phyloP scores from a whole-genome alignment of 2,797 vertebrate species.

The Bradypodion ventrale region DNA sequence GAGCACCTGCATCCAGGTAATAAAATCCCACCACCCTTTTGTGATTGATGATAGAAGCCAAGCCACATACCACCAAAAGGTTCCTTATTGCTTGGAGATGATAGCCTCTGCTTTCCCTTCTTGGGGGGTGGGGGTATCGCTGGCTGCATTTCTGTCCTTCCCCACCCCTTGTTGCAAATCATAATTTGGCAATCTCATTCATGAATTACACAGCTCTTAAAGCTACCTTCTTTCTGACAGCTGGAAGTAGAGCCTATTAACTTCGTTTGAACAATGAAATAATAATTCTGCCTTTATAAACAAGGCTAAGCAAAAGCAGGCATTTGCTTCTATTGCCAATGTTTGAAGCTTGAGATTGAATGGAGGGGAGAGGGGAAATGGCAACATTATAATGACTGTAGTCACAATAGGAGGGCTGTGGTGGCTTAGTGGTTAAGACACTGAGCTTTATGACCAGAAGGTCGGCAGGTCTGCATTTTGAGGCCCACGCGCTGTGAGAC shows the following conservation, averaged over 20 bases:
- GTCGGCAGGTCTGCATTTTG: no score
- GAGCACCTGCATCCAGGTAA: conserved; percentile 39
- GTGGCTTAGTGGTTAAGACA: no score
- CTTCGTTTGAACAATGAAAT: neutral
- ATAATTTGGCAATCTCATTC: conserved; percentile 38
- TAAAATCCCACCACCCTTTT: neutral
- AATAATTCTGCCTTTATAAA: neutral
- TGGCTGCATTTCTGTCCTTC: neutral
- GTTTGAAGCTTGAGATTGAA: conserved; percentile 53
- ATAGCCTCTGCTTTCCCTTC: conserved; percentile 26
- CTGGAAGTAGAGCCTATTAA: conserved; percentile 29
- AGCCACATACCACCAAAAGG: neutral
- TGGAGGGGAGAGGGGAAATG: conserved; percentile 29
- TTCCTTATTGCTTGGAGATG: conserved; percentile 18
- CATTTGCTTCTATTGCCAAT: conserved; percentile 14
- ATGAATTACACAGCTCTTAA: conserved; percentile 23
- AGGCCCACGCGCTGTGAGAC: no score
- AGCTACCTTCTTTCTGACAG: conserved; percentile 4
- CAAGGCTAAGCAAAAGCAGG: conserved; percentile 17
- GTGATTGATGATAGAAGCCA: conserved; percentile 37
- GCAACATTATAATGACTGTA: conserved; percentile 38
- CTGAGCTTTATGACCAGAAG: no score
- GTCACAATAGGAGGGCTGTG: no score
- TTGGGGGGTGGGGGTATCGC: conserved; percentile 44
- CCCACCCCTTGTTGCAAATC: conserved; percentile 25